Evolutionary conservation across 2,888 invertebrate species (phyloP), one percentile per base, ranked within the genome.

Genomic region (Chrysotoxum bicinctum): DNA sequence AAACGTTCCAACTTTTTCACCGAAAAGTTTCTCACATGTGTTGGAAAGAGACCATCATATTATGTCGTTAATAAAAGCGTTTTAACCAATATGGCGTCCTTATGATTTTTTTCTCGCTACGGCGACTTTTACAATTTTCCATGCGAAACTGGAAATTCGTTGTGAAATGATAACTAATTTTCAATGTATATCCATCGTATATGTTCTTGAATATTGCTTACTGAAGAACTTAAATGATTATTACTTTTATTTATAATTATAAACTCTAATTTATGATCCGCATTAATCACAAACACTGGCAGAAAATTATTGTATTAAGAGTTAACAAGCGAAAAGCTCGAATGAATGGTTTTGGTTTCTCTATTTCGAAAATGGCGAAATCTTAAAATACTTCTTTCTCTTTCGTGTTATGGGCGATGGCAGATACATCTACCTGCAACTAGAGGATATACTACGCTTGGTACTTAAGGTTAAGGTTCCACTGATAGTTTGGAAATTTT

Each of bases 31-130:
- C 54, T 48, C 40, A 12, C 26, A 69, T 64, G 21, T 6, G 73
- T 50, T 12, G 21, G 54, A 83, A 70, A 74, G 73, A 37, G 73
- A 54, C 10, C 2, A 73, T 19, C 10, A 56, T 77, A 73, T 37
- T 35, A 19, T 19, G 21, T 5, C 3, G 16, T 40, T 45, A 43
- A 37, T 76, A 23, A 56, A 77, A 76, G 76, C 77, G 69, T 48
- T 85, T 70, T 76, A 45, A 64, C 76, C 76, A 85, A 85, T 73
- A 85, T 85, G 85, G 85, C 85, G 85, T 81, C 77, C 58, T 14
- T 14, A 30, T 16, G 43, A 64, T 45, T 84, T 84, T 64, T 37
- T 40, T 79, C 58, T 78, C 48, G 16, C 74, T 64, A 58, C 58
- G 50, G 70, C 40, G 40, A 58, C 70, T 48, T 35, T 50, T 43